Base-by-base conservation (phyloP, 2,113 vertebrate species). In the Leuciscus idus region DNA sequence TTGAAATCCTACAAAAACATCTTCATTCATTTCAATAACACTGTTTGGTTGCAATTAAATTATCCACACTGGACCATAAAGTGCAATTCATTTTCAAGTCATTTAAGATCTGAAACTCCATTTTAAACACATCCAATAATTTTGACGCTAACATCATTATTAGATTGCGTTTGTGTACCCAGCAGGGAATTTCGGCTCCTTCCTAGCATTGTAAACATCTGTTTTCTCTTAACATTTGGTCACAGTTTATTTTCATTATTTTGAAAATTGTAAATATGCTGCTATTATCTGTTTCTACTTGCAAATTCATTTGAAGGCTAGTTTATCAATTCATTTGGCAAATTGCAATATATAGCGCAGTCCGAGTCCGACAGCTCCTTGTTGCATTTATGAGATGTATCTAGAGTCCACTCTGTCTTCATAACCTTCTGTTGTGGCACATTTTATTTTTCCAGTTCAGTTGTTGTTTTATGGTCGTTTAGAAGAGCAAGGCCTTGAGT, bases 61-160 rank as follows among this genome's bases (percentile, higher is more conserved):
- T 15, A 46, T 21, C 70, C 70, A 73, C 72, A 26, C 12, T 75
- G n/a, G 46, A 72, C 9, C 21, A 11, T 23, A 39, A 50, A 75
- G 23, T 50, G 12, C 17, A 48, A 28, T 50, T 75, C 0, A 50
- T 75, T 50, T 73, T 13, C 36, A 46, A 50, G 43, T 43, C 72
- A 74, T 48, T 74, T 48, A 26, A 74, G 59, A 81, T 28, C 79
- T 21, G 59, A 81, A 15, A 48, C 78, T 28, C 30, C 11, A 79
- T 36, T 79, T 80, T 80, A 15, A 62, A 39, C 23, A 62, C 23
- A 46, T 81, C 23, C 13, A 39, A 74, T 74, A 30, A 48, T 48
- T 81, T 66, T 81, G 36, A 81, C 79, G 36, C 79, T 81, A 81
- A 66, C 39, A 66, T 81, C 79, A 81, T 48, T 81, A 81, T 81